Evolutionary conservation across 2,113 vertebrate genomes (phyloP).

Genomic region (Sceloporus undulatus): DNA sequence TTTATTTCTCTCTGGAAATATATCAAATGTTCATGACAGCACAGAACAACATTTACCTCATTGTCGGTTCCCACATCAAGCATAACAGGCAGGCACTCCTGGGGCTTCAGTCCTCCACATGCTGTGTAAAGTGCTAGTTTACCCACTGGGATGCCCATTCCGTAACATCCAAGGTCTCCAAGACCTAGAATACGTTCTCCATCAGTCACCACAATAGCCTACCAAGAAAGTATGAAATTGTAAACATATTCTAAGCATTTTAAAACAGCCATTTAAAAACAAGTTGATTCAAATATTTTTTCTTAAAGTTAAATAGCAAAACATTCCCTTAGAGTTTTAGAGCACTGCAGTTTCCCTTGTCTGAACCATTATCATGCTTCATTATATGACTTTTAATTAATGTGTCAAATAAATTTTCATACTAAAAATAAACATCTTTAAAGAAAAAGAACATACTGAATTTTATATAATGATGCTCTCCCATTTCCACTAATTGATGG

Average conservation of each 20-base stretch:
- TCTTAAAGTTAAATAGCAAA: not conserved
- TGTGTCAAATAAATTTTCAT: not conserved
- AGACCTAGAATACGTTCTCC: conserved; percentile 97
- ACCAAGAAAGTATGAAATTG: conserved; percentile 50
- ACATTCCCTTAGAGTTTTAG: not conserved
- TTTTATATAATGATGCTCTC: not conserved
- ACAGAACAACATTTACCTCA: conserved; percentile 81
- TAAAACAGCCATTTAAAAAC: not conserved
- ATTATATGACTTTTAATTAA: not conserved
- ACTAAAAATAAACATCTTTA: not conserved
- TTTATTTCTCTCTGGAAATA: conserved; percentile 6
- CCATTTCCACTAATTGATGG: not conserved
- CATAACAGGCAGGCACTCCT: conserved; percentile 92
- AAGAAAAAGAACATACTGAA: not conserved
- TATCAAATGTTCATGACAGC: not conserved
- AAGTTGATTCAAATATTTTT: not conserved
- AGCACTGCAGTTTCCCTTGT: not conserved
- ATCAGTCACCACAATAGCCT: conserved; percentile 96
- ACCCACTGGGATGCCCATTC: conserved; percentile 98
- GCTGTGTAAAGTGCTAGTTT: conserved; percentile 96
- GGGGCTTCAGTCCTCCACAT: conserved; percentile 92
- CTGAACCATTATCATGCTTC: not conserved
- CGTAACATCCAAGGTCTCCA: conserved; percentile 94
- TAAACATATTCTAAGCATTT: not conserved
- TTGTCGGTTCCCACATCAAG: conserved; percentile 98